A percentile compares a stretch with the other conserved stretches of the same genome.
These are phyloP conservation scores for Eidolon helvum DNA, from an alignment of 2,113 vertebrate genomes.

Conservation along the genomic window DNA sequence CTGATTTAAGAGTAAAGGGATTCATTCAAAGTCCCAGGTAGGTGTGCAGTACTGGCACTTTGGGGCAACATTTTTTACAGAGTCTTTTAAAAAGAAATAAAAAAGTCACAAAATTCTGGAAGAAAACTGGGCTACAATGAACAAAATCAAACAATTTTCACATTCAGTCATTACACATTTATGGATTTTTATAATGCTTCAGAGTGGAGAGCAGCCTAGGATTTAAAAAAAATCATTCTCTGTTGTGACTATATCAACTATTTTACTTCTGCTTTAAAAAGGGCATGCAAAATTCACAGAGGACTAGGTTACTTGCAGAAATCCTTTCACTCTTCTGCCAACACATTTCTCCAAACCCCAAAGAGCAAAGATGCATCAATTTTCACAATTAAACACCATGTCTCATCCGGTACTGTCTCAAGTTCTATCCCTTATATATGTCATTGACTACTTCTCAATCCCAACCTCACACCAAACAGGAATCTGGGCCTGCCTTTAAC, in stretches of 20 bases:
- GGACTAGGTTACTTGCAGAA: background rate
- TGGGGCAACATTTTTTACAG: conserved; percentile 9
- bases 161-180: conserved; percentile 26
- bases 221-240: conserved; percentile 6
- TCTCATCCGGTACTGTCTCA: background rate
- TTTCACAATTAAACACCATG: conserved; percentile 1
- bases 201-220: background rate
- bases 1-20: background rate
- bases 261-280: conserved; percentile 44
- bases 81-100: background rate
- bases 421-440: background rate
- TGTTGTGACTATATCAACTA: background rate
- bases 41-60: background rate
- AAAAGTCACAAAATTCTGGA: background rate
- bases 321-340: conserved; percentile 29
- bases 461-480: conserved; percentile 1
- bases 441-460: background rate
- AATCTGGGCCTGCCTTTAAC: background rate
- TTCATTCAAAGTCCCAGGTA: conserved; percentile 20
- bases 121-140: conserved; percentile 27
- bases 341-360: background rate
- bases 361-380: background rate
- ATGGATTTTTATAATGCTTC: conserved; percentile 20
- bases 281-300: background rate
- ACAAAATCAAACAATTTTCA: background rate